Percentiles rank a stretch among this genome's conserved stretches.
phyloP scores from a whole-genome alignment of 2,888 invertebrate species.

The Pollenia labialis region DNA sequence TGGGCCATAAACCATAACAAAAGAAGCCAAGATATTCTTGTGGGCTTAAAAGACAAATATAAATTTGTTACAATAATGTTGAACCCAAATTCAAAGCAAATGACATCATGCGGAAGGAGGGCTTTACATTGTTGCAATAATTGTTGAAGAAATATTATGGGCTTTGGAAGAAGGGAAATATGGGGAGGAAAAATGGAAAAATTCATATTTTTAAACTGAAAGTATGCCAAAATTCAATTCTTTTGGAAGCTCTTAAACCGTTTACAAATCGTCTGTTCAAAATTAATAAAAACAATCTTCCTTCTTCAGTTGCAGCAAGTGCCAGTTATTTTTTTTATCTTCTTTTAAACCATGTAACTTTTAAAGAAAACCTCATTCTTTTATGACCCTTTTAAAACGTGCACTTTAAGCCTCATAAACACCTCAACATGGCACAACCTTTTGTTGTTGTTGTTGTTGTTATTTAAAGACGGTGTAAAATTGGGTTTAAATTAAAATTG shows the following conservation, averaged over 20 bases:
- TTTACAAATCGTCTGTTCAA: not conserved
- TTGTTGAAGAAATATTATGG: conserved; percentile 13
- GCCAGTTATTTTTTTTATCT: not conserved
- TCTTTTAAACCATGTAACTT: not conserved
- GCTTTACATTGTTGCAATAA: conserved; percentile 34
- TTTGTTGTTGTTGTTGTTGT: too few species aligned
- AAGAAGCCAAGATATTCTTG: conserved; percentile 6
- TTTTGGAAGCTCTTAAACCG: too few species aligned
- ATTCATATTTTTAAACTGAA: not conserved
- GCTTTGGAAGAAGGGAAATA: not conserved
- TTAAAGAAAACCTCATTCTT: conserved; percentile 27
- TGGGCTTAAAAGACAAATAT: conserved; percentile 34
- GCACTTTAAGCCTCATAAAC: conserved; percentile 47
- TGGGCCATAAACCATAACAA: conserved; percentile 27
- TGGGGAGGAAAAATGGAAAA: not conserved
- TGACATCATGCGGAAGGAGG: conserved; percentile 17
- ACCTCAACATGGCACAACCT: conserved; percentile 21
- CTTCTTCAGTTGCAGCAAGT: conserved; percentile 20
- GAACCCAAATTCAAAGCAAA: conserved; percentile 37
- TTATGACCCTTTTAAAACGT: conserved; percentile 48
- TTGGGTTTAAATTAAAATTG: conserved; percentile 57
- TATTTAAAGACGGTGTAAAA: conserved; percentile 22
- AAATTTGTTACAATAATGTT: conserved; percentile 46
- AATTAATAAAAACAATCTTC: not conserved
- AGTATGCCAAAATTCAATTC: too few species aligned